Percentiles rank a stretch among this genome's conserved stretches.
Conservation (phyloP, 2,797 vertebrate species). For the Decapterus maruadsi region DNA sequence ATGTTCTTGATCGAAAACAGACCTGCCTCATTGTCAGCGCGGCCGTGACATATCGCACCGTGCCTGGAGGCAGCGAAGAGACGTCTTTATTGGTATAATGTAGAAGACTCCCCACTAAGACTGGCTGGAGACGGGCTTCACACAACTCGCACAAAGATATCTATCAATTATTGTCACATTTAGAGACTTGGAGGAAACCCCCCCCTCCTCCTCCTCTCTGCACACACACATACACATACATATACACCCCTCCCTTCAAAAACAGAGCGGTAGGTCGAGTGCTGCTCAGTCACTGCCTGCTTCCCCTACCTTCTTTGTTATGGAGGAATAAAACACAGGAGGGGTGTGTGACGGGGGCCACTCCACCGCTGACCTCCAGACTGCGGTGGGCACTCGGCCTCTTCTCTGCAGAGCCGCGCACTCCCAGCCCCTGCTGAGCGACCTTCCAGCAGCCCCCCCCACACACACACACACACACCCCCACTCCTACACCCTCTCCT, state of each 20-base stretch:
- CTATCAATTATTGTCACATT: conserved; percentile 77
- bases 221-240: too few species aligned
- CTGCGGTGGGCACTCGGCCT: conserved; percentile 59
- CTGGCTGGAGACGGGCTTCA: conserved; percentile 50
- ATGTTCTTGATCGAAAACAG: conserved; percentile 81
- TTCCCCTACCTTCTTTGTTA: conserved; percentile 79
- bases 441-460: conserved; percentile 52
- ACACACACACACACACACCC: too few species aligned
- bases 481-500: conserved; percentile 21
- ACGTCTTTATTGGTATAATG: conserved; percentile 55
- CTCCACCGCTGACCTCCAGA: conserved; percentile 81
- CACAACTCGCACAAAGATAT: conserved; percentile 59
- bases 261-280: conserved; percentile 68
- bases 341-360: conserved; percentile 59
- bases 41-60: conserved; percentile 67
- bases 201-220: neutral
- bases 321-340: conserved; percentile 77
- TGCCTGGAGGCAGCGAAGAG: conserved; percentile 56
- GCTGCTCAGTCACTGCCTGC: conserved; percentile 75
- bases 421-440: conserved; percentile 75
- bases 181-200: conserved; percentile 39
- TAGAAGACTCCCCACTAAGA: conserved; percentile 60
- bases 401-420: conserved; percentile 52
- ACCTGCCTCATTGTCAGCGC: conserved; percentile 72
- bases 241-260: conserved; percentile 5